These are phyloP conservation scores for Chymomyza costata DNA, from an alignment of 1,140 invertebrate genomes.

Conservation along the genomic window DNA sequence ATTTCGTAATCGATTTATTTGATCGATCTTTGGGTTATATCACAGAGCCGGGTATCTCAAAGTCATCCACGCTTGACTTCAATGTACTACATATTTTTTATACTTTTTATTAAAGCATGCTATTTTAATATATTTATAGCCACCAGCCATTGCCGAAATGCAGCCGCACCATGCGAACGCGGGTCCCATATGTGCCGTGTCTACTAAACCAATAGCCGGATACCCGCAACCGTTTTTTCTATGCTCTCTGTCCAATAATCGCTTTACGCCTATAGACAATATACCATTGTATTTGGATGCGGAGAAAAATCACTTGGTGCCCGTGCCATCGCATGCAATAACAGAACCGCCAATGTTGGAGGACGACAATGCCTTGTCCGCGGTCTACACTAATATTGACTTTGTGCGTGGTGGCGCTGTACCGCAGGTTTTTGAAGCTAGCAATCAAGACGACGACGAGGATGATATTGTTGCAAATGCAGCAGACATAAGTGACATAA, in stretches of 20 bases:
- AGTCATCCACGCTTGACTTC: too few relatives aligned
- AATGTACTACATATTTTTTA: too few relatives aligned
- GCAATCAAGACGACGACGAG: conserved; percentile 6
- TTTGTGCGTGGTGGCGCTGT: conserved; percentile 36
- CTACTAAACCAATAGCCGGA: conserved; percentile 61
- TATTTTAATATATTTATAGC: too few relatives aligned
- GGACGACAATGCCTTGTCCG: conserved; percentile 45
- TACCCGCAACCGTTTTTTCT: conserved; percentile 80
- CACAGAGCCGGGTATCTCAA: too few relatives aligned
- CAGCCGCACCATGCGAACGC: conserved; percentile 8
- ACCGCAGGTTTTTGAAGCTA: conserved; percentile 30
- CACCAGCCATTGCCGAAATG: too few relatives aligned
- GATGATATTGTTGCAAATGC: neutral
- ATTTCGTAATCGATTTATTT: too few relatives aligned
- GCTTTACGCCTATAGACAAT: conserved; percentile 83
- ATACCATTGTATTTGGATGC: conserved; percentile 78
- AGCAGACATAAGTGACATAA: neutral
- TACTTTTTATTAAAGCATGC: too few relatives aligned
- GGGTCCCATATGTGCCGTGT: conserved; percentile 54
- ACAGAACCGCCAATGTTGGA: conserved; percentile 59
- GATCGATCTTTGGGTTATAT: too few relatives aligned
- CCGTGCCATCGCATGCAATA: conserved; percentile 67
- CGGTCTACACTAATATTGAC: conserved; percentile 44
- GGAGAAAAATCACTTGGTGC: conserved; percentile 77
- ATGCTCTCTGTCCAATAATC: conserved; percentile 82